Percentiles rank a stretch among this genome's conserved stretches.
phyloP scores from a whole-genome alignment of 2,888 invertebrate species.

The Drosophila cyrtoloma region DNA sequence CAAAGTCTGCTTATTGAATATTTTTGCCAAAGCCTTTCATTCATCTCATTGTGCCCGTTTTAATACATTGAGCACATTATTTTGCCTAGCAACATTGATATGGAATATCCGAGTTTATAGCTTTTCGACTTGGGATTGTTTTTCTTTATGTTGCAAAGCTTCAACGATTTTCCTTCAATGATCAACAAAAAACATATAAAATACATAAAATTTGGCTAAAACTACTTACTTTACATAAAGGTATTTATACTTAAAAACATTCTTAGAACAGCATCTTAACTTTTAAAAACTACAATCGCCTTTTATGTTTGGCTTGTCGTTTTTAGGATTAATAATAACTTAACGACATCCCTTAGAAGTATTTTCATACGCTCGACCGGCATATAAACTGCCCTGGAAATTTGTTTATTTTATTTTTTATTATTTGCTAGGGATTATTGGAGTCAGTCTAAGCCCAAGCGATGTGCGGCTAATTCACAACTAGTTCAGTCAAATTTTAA shows the following conservation, averaged over 20 bases:
- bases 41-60: background rate
- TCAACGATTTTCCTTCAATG: background rate
- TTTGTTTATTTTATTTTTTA: background rate
- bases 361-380: background rate
- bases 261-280: background rate
- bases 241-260: background rate
- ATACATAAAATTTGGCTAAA: background rate
- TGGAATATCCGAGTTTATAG: background rate
- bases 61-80: background rate
- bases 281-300: background rate
- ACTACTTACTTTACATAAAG: background rate
- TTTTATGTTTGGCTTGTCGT: background rate
- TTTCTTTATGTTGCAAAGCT: background rate
- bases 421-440: background rate
- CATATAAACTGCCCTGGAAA: conserved; percentile 21
- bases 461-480: background rate
- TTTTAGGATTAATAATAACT: background rate
- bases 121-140: background rate
- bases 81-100: background rate
- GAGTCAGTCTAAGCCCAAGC: background rate
- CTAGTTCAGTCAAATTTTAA: conserved; percentile 2
- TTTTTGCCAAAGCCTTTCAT: background rate
- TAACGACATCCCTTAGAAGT: conserved; percentile 8
- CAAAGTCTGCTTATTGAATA: conserved; percentile 11
- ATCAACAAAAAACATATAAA: background rate